Evolutionary conservation across 2,888 invertebrate genomes (phyloP).

Genomic region (Melinaea menophilus): DNA sequence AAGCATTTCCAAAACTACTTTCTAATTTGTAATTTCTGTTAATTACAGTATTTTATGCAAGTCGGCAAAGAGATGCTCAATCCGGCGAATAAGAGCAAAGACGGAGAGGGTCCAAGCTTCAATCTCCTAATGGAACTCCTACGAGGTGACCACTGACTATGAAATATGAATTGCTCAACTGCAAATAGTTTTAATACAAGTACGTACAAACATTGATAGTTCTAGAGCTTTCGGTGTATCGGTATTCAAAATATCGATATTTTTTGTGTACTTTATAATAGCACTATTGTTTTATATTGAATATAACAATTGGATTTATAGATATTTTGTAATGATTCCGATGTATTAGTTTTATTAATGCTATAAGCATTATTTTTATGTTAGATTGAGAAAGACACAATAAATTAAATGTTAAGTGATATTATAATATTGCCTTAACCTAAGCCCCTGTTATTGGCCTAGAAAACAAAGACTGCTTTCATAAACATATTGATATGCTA

Average conservation of each 20-base stretch:
- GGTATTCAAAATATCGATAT: background rate
- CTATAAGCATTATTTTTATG: conserved; percentile 10
- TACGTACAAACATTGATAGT: conserved; percentile 4
- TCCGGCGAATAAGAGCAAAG: conserved; percentile 88
- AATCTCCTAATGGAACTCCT: conserved; percentile 97
- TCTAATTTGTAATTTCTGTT: conserved; percentile 14
- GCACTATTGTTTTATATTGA: background rate
- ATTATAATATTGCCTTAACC: conserved; percentile 31
- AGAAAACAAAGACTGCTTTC: conserved; percentile 38
- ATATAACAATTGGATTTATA: background rate
- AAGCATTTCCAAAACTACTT: background rate
- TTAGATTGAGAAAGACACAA: conserved; percentile 18
- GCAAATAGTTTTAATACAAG: conserved; percentile 7
- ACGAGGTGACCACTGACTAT: conserved; percentile 90
- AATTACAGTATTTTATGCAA: conserved; percentile 76
- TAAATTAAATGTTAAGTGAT: conserved; percentile 24
- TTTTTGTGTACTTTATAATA: background rate
- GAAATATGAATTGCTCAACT: conserved; percentile 45
- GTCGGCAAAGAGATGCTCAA: conserved; percentile 95
- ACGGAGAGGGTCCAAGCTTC: conserved; percentile 93
- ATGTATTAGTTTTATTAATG: conserved; percentile 4
- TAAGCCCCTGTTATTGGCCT: conserved; percentile 42
- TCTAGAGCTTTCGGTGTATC: conserved; percentile 1
- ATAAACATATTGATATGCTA: conserved; percentile 22
- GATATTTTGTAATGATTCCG: background rate